These are phyloP conservation scores for Ectemnius cavifrons DNA, from an alignment of 2,888 invertebrate genomes.

Conservation along the genomic window DNA sequence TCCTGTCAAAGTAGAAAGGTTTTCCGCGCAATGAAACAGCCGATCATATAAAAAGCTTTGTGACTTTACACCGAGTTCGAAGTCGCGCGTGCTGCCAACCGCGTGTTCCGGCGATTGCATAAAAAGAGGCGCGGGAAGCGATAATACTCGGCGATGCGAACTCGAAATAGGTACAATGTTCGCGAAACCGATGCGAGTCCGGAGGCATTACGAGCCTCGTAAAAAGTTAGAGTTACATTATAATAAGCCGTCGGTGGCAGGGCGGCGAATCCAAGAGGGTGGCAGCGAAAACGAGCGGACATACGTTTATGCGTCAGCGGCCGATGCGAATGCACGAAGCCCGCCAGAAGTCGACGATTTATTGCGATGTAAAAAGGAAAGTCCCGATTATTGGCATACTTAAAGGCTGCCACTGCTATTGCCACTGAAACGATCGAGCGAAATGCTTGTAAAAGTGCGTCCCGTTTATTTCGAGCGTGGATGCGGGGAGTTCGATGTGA, in stretches of 20 bases:
- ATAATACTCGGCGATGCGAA: slow-evolving; percentile 1
- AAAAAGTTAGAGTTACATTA: slow-evolving; percentile 75
- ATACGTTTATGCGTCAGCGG: slow-evolving; percentile 65
- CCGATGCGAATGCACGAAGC: slow-evolving; percentile 60
- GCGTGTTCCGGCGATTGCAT: not conserved
- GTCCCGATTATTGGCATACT: slow-evolving; percentile 68
- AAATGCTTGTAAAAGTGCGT: slow-evolving; percentile 15
- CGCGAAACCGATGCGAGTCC: slow-evolving; percentile 50
- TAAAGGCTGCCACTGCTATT: slow-evolving; percentile 59
- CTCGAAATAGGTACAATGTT: slow-evolving; percentile 1
- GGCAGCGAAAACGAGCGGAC: slow-evolving; percentile 56
- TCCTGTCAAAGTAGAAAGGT: too few relatives aligned
- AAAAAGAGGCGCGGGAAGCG: slow-evolving; percentile 4
- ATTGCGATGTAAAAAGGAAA: slow-evolving; percentile 68
- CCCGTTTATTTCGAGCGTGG: too few relatives aligned
- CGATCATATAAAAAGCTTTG: too few relatives aligned
- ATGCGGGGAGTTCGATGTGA: too few relatives aligned
- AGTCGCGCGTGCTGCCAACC: not conserved
- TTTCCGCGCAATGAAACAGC: too few relatives aligned
- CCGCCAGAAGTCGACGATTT: slow-evolving; percentile 58
- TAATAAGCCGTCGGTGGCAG: slow-evolving; percentile 67
- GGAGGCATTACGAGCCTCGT: slow-evolving; percentile 67
- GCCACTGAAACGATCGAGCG: slow-evolving; percentile 20
- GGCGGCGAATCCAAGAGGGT: slow-evolving; percentile 52
- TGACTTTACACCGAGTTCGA: not conserved